These are phyloP conservation scores for Meteorus sp. DNA, from an alignment of 1,140 invertebrate species.

Conservation along the genomic window DNA sequence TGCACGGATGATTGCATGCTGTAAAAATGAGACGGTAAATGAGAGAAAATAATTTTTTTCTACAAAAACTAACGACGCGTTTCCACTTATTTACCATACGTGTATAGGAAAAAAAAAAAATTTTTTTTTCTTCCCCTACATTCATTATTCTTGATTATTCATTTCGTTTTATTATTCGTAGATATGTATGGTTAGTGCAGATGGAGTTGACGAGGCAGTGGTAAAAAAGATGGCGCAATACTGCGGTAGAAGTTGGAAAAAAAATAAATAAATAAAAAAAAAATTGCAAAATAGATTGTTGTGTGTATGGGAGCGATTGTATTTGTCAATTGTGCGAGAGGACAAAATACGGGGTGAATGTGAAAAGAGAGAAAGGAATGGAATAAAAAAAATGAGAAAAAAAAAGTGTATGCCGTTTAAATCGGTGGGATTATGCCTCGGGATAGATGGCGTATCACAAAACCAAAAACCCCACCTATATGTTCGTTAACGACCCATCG, in stretches of 20 bases:
- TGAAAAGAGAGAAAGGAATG: not conserved
- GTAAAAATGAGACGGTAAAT: too few relatives aligned
- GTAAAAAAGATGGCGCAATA: not conserved
- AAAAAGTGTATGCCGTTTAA: conserved; percentile 18
- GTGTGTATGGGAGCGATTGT: conserved; percentile 15
- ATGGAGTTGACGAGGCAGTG: conserved; percentile 1
- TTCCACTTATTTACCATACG: too few relatives aligned
- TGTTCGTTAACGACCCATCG: conserved; percentile 31
- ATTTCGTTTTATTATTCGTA: not conserved
- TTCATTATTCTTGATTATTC: too few relatives aligned
- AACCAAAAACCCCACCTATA: conserved; percentile 18
- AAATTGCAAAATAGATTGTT: conserved; percentile 21
- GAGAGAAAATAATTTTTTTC: too few relatives aligned
- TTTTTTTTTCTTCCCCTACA: too few relatives aligned
- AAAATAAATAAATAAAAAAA: conserved; percentile 9
- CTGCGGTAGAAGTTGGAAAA: conserved; percentile 13
- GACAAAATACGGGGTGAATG: too few relatives aligned
- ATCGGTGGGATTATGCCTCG: conserved; percentile 27
- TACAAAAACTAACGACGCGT: too few relatives aligned
- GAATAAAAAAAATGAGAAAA: not conserved
- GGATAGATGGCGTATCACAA: conserved; percentile 22
- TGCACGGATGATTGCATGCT: too few relatives aligned
- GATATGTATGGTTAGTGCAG: not conserved
- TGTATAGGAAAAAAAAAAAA: too few relatives aligned
- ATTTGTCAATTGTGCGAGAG: conserved; percentile 2